Percentiles rank a stretch among this genome's conserved stretches.
Conservation (phyloP, 2,113 vertebrate genomes). For the Halcyon malimbica region DNA sequence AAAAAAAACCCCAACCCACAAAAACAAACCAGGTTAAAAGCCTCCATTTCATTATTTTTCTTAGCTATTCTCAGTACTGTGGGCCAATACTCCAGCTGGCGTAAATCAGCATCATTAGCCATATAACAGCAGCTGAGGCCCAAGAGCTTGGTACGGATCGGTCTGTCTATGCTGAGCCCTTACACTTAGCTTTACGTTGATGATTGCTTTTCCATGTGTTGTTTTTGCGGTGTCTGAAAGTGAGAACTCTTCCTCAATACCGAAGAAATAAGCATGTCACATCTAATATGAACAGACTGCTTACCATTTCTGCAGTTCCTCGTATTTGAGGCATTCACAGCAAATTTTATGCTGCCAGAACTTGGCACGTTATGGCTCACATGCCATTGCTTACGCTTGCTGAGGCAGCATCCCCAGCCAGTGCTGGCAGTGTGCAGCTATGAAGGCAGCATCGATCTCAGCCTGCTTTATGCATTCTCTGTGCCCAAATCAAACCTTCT, state of each 20-base stretch:
- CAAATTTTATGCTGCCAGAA: neutral
- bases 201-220: neutral
- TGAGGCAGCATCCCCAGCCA: neutral
- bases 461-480: neutral
- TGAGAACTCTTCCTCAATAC: neutral
- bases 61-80: neutral
- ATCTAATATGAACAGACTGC: neutral
- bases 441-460: neutral
- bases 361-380: neutral
- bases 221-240: neutral
- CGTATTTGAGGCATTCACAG: neutral
- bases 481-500: neutral
- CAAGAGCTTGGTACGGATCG: neutral
- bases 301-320: neutral
- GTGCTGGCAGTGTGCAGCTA: neutral
- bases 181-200: neutral
- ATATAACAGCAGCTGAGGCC: neutral
- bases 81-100: neutral
- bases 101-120: neutral
- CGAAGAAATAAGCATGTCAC: neutral
- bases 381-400: fast-evolving
- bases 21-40: neutral
- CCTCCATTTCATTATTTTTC: neutral
- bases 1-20: too few species aligned
- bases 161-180: neutral